phyloP scores from a whole-genome alignment of 1,140 invertebrate species.

The Drosophila ogumai region DNA sequence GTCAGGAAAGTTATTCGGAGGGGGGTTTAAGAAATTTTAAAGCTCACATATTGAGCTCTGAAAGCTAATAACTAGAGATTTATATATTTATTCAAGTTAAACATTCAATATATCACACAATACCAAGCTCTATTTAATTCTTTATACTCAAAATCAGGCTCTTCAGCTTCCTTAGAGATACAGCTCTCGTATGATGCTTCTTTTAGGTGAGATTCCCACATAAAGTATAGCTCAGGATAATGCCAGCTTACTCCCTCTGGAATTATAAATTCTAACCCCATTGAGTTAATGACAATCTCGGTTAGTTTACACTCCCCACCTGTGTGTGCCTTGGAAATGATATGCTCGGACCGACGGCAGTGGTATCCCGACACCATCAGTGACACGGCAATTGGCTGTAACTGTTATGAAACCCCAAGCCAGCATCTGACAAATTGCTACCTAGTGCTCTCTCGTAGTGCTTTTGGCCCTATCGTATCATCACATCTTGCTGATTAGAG shows the following conservation, averaged over 20 bases:
- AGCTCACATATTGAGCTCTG: neutral
- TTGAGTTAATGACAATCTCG: slow-evolving; percentile 19
- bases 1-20: slow-evolving; percentile 8
- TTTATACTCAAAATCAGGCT: neutral
- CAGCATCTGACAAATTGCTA: slow-evolving; percentile 68
- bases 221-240: slow-evolving; percentile 7
- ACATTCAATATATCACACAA: neutral
- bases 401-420: slow-evolving; percentile 67
- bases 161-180: neutral
- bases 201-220: neutral
- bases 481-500: slow-evolving; percentile 70
- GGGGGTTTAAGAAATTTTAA: neutral
- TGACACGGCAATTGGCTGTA: slow-evolving; percentile 58
- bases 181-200: neutral
- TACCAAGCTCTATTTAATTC: neutral
- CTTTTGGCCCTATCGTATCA: slow-evolving; percentile 61
- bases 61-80: neutral
- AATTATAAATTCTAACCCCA: slow-evolving; percentile 8
- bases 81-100: neutral
- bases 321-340: slow-evolving; percentile 34
- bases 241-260: slow-evolving; percentile 15
- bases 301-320: slow-evolving; percentile 41
- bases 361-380: slow-evolving; percentile 51
- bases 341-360: slow-evolving; percentile 10
- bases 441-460: slow-evolving; percentile 37